Conservation (phyloP, 2,113 vertebrate genomes). For the Heterotilapia buettikoferi region DNA sequence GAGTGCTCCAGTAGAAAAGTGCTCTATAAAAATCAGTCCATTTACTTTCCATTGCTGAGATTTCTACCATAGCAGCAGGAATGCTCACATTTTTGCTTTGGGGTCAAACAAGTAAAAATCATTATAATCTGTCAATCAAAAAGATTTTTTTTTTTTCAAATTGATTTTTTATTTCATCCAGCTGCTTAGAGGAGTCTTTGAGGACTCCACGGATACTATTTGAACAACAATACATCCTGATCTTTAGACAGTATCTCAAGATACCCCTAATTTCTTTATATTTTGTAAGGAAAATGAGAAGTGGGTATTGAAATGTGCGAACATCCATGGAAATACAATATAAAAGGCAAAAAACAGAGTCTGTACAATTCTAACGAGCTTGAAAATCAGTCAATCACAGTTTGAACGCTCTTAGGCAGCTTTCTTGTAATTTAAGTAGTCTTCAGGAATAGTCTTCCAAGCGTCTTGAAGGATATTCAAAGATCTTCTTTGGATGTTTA, state of each 20-base stretch:
- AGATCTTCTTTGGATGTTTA: not conserved
- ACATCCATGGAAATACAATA: not conserved
- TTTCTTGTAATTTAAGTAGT: not conserved
- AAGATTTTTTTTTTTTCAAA: accelerated
- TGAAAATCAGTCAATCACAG: not conserved
- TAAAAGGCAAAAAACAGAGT: not conserved
- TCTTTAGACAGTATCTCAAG: not conserved
- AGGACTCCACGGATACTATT: not conserved
- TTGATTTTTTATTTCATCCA: not conserved
- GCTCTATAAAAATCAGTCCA: not conserved
- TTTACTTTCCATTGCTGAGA: not conserved
- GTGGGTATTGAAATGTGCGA: not conserved
- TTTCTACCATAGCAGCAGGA: not conserved
- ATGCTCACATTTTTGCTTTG: not conserved
- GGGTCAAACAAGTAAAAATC: not conserved
- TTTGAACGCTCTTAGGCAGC: not conserved
- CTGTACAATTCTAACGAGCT: not conserved
- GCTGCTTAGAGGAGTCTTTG: not conserved
- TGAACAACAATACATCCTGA: not conserved
- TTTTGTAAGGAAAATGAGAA: not conserved
- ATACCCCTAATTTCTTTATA: not conserved
- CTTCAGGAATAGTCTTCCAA: not conserved
- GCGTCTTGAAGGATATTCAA: not conserved
- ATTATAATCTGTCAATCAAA: not conserved
- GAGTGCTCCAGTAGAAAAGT: not conserved